Evolutionary conservation across 1,140 invertebrate genomes (phyloP), one percentile per base, ranked within the genome.

Genomic region (Lasioglossum albipes): DNA sequence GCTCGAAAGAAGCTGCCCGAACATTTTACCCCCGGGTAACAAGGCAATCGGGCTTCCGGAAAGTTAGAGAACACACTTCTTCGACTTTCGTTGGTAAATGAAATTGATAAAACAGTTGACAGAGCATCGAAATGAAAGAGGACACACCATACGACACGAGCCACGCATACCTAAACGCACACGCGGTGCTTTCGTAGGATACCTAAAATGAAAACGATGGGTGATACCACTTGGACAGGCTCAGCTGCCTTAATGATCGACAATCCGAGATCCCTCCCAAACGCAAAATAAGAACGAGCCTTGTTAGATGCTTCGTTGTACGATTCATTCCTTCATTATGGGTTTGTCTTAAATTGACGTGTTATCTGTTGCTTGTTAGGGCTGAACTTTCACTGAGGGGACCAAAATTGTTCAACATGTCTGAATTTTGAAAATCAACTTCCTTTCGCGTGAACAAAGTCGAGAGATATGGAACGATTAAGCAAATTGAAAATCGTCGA

Each of bases 181-280:
- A 69, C 69, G 78, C 66, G 49, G 74, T 84, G 84, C 84, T 85
- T 85, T 77, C 41, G 74, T 82, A 86, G 79, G 74, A 64, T 20
- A 36, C 70, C 13, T 18, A 20, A 27, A 54, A 54, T 42, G 75
- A 62, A 73, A 61, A 73, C 49, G 57, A 22, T 42, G 68, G 31
- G 75, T 36, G 65, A 84, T 85, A 65, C 66, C 61, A 81, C 78
- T 36, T 82, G 65, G 72, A 78, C 67, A 82, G 64, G 27, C 13
- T 54, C 16, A 18, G 18, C 27, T 27, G 79, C 41, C 77, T 61
- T 42, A 71, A 64, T 59, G 62, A 57, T 64, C 59, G 20, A 27
- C 68, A 42, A 78, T 77, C 78, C 77, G 72, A 75, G 74, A 74
- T 36, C 22, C 18, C 27, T 81, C 49, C 31, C 9, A 20, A 84